A percentile compares a stretch with the other conserved stretches of the same genome.
phyloP scores from a whole-genome alignment of 37 sponge, comb jelly and placozoan genomes.

The Chondrosia reniformis region DNA sequence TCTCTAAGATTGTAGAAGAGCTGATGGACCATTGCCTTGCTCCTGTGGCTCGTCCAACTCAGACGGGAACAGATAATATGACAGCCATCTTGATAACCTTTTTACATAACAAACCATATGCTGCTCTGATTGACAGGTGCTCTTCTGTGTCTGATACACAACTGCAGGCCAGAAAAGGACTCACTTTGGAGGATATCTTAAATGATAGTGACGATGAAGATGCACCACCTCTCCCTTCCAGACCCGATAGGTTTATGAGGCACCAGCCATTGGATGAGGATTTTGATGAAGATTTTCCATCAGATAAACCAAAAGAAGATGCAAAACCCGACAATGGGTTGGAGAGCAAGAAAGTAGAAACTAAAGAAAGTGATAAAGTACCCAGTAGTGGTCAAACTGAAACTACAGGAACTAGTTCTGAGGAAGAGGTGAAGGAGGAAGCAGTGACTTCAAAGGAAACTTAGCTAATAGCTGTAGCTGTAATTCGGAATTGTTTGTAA shows the following conservation, averaged over 20 bases:
- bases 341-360: not conserved
- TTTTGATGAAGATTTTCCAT: not conserved
- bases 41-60: slow-evolving; percentile 67
- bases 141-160: not conserved
- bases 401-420: too few relatives aligned
- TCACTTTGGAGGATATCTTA: not conserved
- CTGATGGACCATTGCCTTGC: slow-evolving; percentile 83
- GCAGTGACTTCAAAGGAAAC: too few relatives aligned
- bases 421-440: too few relatives aligned
- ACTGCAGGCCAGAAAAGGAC: not conserved
- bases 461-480: too few relatives aligned
- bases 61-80: slow-evolving; percentile 94
- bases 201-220: slow-evolving; percentile 1
- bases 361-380: not conserved
- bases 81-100: slow-evolving; percentile 70
- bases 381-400: not conserved
- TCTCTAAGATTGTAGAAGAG: slow-evolving; percentile 80
- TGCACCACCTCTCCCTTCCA: not conserved
- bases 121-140: slow-evolving; percentile 41
- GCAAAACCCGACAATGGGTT: not conserved
- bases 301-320: not conserved
- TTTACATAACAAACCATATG: slow-evolving; percentile 60
- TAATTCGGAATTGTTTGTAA: too few relatives aligned
- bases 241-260: not conserved
- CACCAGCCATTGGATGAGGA: not conserved